A percentile compares a stretch with the other conserved stretches of the same genome.
Conservation (phyloP, 2,113 vertebrate genomes). For the Neogobius melanostomus region DNA sequence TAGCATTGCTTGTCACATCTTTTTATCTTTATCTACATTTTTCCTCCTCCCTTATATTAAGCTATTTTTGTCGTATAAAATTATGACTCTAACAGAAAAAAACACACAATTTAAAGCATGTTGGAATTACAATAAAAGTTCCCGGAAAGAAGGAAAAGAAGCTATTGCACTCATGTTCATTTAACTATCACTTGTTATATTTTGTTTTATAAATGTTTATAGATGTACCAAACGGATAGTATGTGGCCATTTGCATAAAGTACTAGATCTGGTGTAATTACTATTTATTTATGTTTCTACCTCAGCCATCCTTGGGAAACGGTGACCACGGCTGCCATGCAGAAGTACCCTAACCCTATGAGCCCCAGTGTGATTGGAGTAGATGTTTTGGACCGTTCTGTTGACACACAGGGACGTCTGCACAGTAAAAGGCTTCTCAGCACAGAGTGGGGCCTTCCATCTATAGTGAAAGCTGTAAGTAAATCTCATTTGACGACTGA, state of each 20-base stretch:
- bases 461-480: slow-evolving; percentile 93
- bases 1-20: not conserved
- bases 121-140: too few relatives aligned
- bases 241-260: not conserved
- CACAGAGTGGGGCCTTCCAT: slow-evolving; percentile 95
- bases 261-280: not conserved
- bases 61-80: too few relatives aligned
- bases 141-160: too few relatives aligned
- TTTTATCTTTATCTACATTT: not conserved
- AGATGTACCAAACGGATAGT: not conserved
- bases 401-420: slow-evolving; percentile 86
- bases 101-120: too few relatives aligned
- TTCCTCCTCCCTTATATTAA: too few relatives aligned
- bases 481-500: not conserved
- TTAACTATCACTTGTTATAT: too few relatives aligned
- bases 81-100: too few relatives aligned
- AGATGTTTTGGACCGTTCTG: slow-evolving; percentile 86
- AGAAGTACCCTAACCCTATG: slow-evolving; percentile 98
- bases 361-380: slow-evolving; percentile 94
- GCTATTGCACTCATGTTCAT: too few relatives aligned
- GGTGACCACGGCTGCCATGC: slow-evolving; percentile 94
- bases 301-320: slow-evolving; percentile 96
- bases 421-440: slow-evolving; percentile 93
- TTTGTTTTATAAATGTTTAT: too few relatives aligned
- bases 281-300: slow-evolving; percentile 1